Base-by-base conservation (phyloP, 2,797 vertebrate genomes). In the Salarias fasciatus region DNA sequence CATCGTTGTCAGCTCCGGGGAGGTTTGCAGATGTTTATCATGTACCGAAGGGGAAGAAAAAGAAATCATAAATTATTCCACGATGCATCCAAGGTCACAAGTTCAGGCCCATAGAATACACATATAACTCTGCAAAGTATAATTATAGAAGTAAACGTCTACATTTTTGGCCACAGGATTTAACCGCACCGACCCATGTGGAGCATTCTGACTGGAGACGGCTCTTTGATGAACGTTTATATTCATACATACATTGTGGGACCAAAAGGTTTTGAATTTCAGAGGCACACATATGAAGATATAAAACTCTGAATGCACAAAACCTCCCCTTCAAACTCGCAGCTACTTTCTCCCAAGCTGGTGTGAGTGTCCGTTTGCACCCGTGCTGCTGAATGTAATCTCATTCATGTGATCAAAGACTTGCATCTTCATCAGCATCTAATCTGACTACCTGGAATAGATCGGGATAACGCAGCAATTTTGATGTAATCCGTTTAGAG, bases 1-100 rank as follows among this genome's bases (percentile, higher is more conserved):
- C 87, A 87, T 77, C 53, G 18, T 69, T 11, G 67, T 82, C 79
- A 52, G 50, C 79, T 78, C 76, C n/a, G 31, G 69, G 70, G 85
- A 86, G 77, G 69, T 70, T 87, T 40, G 48, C 78, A 83, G 85
- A 87, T 88, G 88, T 90, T 87, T 75, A 75, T 75, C 79, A 68
- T 78, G 68, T 75, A 80, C 65, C 53, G 36, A 56, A 30, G 50
- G 50, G 53, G 37, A 56, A 45, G 61, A 61, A 71, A 82, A 72
- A 77, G 28, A 63, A 69, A 81, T 75, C 75, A 67, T 75, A 83
- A 83, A 80, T 77, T 71, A 76, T 73, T 83, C 72, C 74, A 73
- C 6, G 70, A 74, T 78, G 77, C 63, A 49, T 80, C 55, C 54
- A 49, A 72, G 83, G 88, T 89, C 85, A 85, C 44, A 70, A 86